Percentiles rank a stretch among this genome's conserved stretches.
Conservation (phyloP, 1,140 invertebrate species). For the Sycophila sp. region DNA sequence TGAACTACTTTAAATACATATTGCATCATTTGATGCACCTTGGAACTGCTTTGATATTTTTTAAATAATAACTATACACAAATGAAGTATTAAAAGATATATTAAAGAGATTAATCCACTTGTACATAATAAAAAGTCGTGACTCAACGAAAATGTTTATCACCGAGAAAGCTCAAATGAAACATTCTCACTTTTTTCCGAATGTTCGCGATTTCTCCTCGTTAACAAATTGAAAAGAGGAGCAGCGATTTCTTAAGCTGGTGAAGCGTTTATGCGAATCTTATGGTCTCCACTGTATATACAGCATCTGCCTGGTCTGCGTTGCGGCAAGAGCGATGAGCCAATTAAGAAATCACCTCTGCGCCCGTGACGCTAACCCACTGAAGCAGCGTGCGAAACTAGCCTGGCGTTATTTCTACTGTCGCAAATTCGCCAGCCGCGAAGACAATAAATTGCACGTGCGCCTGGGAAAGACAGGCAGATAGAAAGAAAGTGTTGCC, state of each 20-base stretch:
- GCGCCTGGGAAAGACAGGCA: slow-evolving; percentile 5
- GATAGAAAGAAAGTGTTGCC: background rate
- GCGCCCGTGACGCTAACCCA: slow-evolving; percentile 14
- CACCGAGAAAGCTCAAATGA: too few species aligned
- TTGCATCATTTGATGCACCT: too few species aligned
- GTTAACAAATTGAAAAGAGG: background rate
- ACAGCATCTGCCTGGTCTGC: background rate
- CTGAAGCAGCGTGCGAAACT: slow-evolving; percentile 16
- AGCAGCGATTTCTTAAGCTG: slow-evolving; percentile 3
- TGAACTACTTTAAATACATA: background rate
- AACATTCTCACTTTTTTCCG: background rate
- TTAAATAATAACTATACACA: too few species aligned
- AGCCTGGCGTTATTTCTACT: background rate
- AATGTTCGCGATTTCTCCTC: background rate
- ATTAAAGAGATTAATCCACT: too few species aligned
- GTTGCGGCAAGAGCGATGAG: background rate
- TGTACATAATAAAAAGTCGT: too few species aligned
- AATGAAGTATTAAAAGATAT: too few species aligned
- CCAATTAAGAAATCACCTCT: slow-evolving; percentile 23
- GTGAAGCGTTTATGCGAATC: too few species aligned
- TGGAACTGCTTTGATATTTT: too few species aligned
- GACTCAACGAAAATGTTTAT: too few species aligned
- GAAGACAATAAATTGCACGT: slow-evolving; percentile 19
- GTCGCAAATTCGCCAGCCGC: slow-evolving; percentile 6
- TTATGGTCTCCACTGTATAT: background rate